Percentiles rank a stretch among this genome's conserved stretches.
These are phyloP conservation scores for Palloptera scutellata DNA, from an alignment of 2,888 invertebrate species.

Conservation along the genomic window DNA sequence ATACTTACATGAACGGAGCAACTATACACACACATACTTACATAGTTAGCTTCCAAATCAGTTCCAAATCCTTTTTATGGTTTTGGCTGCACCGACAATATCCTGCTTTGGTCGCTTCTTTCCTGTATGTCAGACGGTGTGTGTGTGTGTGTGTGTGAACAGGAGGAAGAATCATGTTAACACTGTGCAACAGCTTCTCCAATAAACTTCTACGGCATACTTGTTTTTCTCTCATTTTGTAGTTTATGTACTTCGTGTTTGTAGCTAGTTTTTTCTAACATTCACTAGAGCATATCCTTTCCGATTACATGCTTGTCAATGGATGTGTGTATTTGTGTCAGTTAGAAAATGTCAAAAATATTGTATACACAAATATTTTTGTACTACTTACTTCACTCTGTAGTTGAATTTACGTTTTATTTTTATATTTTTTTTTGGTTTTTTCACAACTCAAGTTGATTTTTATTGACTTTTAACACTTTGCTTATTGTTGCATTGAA, in stretches of 20 bases:
- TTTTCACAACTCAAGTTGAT: conserved; percentile 6
- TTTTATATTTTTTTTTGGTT: no score
- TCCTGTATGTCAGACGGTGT: neutral
- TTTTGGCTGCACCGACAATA: neutral
- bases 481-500: conserved; percentile 3
- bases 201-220: neutral
- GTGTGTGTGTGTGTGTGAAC: neutral
- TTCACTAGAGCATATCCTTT: no score
- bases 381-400: no score
- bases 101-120: neutral
- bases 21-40: conserved; percentile 15
- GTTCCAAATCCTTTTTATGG: conserved; percentile 4
- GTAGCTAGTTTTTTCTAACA: no score
- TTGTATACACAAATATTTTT: no score
- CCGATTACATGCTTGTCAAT: no score
- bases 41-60: neutral
- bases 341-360: no score
- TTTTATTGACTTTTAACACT: neutral
- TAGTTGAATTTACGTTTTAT: no score
- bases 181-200: conserved; percentile 4
- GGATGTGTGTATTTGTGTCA: no score
- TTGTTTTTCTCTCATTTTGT: conserved; percentile 1
- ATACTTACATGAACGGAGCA: neutral
- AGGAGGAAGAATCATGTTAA: neutral
- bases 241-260: neutral